A percentile compares a stretch with the other conserved stretches of the same genome.
Conservation (phyloP, 2,113 vertebrate species). For the Pagrus major region DNA sequence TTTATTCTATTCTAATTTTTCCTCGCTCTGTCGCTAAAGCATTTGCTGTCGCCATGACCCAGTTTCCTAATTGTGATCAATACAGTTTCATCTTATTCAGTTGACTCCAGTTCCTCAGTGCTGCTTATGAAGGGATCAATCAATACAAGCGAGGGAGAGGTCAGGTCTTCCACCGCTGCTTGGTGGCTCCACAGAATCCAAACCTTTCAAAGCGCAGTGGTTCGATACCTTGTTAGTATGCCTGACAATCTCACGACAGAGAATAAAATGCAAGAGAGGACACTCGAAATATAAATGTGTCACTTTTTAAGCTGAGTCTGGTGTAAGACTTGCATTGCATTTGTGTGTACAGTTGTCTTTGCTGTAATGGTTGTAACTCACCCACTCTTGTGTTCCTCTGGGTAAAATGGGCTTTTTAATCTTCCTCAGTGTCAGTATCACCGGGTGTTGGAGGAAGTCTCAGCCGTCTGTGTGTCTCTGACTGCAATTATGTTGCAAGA, state of each 20-base stretch:
- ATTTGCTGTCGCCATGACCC: constrained; percentile 35
- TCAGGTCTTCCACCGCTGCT: constrained; percentile 65
- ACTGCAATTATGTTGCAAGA: constrained; percentile 57
- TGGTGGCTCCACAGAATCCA: constrained; percentile 66
- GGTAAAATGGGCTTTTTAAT: constrained; percentile 41
- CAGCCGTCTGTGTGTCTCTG: constrained; percentile 33
- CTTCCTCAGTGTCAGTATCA: constrained; percentile 67
- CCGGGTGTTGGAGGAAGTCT: constrained; percentile 42
- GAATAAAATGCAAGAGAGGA: constrained; percentile 48
- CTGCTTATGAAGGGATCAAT: constrained; percentile 71
- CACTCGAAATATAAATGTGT: constrained; percentile 47
- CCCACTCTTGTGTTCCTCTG: constrained; percentile 52
- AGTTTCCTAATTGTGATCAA: constrained; percentile 51
- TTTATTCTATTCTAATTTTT: background rate
- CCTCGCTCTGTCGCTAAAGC: background rate
- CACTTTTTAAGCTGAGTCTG: constrained; percentile 21
- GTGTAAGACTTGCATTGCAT: constrained; percentile 26
- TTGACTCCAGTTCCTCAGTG: constrained; percentile 50
- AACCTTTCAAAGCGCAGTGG: constrained; percentile 61
- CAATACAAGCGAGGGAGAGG: constrained; percentile 66
- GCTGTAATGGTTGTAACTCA: constrained; percentile 52
- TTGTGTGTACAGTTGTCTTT: constrained; percentile 31
- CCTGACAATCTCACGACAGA: constrained; percentile 68
- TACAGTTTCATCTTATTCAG: constrained; percentile 34
- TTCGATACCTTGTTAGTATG: constrained; percentile 66